Percentiles rank a stretch among this genome's conserved stretches.
Evolutionary conservation across 2,888 invertebrate species (phyloP).

Genomic region (Brachypterus glaber): DNA sequence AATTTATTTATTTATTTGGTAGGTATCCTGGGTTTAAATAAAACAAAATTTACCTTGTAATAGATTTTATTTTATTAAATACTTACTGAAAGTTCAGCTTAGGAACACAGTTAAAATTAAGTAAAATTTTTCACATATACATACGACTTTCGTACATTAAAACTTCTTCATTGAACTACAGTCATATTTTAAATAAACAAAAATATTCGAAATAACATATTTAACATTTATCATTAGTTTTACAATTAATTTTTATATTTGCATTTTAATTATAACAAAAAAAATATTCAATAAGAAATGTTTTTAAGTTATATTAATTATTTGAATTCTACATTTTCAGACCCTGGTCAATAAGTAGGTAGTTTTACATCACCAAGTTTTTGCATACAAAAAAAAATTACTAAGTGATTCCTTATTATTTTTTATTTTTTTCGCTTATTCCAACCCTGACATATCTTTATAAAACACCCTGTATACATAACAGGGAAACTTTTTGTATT

Average conservation of each 20-base stretch:
- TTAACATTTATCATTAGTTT: slow-evolving; percentile 38
- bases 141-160: slow-evolving; percentile 29
- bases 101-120: slow-evolving; percentile 39
- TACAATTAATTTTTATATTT: slow-evolving; percentile 30
- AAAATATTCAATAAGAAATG: no score
- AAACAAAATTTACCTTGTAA: slow-evolving; percentile 24
- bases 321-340: slow-evolving; percentile 23
- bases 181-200: slow-evolving; percentile 37
- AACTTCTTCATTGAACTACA: slow-evolving; percentile 36
- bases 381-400: slow-evolving; percentile 33
- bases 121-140: slow-evolving; percentile 36
- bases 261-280: no score
- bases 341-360: slow-evolving; percentile 39
- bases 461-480: no score
- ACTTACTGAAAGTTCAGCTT: slow-evolving; percentile 41
- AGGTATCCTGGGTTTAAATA: no score
- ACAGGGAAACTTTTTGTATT: no score
- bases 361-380: slow-evolving; percentile 28
- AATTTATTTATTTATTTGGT: no score
- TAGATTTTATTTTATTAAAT: slow-evolving; percentile 40
- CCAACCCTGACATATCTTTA: no score
- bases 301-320: no score
- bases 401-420: no score
- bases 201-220: slow-evolving; percentile 38
- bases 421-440: no score